Evolutionary conservation across 2,113 vertebrate species (phyloP).

Genomic region (Spilogale gracilis): DNA sequence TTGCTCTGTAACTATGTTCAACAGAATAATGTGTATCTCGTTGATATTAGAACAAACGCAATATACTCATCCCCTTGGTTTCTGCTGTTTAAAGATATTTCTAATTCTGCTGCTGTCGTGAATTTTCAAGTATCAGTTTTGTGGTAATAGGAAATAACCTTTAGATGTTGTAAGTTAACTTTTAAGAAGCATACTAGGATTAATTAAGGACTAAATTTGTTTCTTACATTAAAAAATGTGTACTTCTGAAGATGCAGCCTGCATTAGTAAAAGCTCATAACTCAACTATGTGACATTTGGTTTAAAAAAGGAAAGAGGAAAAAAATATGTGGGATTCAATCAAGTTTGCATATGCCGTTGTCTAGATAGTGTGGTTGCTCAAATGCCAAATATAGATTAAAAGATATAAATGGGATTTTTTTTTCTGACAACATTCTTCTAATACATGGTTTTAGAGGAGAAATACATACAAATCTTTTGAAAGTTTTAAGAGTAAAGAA

Average conservation of each 20-base stretch:
- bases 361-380: conserved; percentile 54
- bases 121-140: neutral
- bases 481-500: neutral
- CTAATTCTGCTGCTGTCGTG: neutral
- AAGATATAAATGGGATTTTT: conserved; percentile 26
- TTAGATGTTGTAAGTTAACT: neutral
- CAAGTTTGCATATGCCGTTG: conserved; percentile 72
- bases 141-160: neutral
- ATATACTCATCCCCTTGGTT: neutral
- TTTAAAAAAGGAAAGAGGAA: conserved; percentile 58
- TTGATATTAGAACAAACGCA: neutral
- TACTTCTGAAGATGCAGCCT: neutral
- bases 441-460: neutral
- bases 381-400: conserved; percentile 63
- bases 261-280: conserved; percentile 35
- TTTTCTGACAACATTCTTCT: conserved; percentile 17
- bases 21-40: neutral
- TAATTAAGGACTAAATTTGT: neutral
- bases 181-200: neutral
- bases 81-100: neutral
- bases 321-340: conserved; percentile 56
- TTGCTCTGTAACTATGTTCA: neutral
- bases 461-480: neutral
- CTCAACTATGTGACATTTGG: conserved; percentile 62
- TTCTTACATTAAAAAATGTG: neutral